A percentile compares a stretch with the other conserved stretches of the same genome.
Evolutionary conservation across 2,797 vertebrate species (phyloP).

Genomic region (Artibeus lituratus): DNA sequence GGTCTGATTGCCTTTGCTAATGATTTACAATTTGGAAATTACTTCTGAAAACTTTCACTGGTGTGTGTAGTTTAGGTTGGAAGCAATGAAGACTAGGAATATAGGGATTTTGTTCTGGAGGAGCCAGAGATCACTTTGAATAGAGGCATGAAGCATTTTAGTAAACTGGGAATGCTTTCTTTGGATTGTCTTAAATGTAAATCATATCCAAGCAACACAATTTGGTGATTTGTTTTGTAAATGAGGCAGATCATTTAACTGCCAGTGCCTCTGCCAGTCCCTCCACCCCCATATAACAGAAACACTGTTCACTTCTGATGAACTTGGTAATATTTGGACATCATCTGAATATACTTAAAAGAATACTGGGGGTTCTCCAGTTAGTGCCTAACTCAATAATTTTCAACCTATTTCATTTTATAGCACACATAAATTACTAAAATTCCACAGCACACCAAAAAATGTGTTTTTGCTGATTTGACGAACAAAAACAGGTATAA

Average conservation of each 20-base stretch:
- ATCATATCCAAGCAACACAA: neutral
- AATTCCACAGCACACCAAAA: neutral
- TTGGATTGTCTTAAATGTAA: neutral
- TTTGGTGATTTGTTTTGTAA: constrained; percentile 18
- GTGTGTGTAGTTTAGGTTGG: neutral
- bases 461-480: neutral
- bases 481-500: neutral
- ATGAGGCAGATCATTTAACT: neutral
- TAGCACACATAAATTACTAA: neutral
- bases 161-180: neutral
- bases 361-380: neutral
- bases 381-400: neutral
- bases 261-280: too few relatives aligned
- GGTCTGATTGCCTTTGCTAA: neutral
- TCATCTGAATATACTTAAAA: neutral
- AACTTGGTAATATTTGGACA: neutral
- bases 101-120: neutral
- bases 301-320: neutral
- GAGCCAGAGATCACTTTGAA: neutral
- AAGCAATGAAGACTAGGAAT: neutral
- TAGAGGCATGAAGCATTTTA: neutral
- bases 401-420: neutral
- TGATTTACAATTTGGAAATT: neutral
- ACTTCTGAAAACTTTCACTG: neutral
- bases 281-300: neutral